Evolutionary conservation across 1,140 invertebrate species (phyloP).

Genomic region (Oscheius sp.): DNA sequence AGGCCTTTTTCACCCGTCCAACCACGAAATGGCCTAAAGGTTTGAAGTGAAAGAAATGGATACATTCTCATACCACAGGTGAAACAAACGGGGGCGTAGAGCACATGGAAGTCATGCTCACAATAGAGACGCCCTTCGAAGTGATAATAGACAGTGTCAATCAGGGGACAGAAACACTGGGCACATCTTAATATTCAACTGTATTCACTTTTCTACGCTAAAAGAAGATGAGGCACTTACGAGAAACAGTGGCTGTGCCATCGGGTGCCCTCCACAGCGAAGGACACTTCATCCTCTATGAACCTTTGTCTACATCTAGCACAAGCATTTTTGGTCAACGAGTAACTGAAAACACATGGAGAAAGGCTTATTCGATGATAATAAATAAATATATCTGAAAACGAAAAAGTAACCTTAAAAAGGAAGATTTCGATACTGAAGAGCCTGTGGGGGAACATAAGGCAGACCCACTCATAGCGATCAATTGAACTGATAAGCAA

Average conservation of each 20-base stretch:
- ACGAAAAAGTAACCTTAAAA: no score
- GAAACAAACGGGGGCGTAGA: constrained; percentile 27
- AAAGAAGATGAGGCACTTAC: neutral
- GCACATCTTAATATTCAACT: constrained; percentile 16
- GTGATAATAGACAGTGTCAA: constrained; percentile 6
- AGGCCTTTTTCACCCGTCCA: constrained; percentile 10
- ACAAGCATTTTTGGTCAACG: neutral
- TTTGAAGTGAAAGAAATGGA: neutral
- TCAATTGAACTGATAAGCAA: no score
- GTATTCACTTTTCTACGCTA: neutral
- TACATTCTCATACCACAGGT: constrained; percentile 20
- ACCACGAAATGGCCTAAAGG: constrained; percentile 18
- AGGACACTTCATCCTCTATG: constrained; percentile 6
- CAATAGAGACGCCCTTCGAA: constrained; percentile 27
- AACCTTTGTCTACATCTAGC: constrained; percentile 9
- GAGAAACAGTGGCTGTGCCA: constrained; percentile 31
- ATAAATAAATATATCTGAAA: no score
- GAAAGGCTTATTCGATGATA: no score
- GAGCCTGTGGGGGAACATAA: constrained; percentile 45
- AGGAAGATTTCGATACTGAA: constrained; percentile 28
- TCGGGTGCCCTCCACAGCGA: constrained; percentile 1
- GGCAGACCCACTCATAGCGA: no score
- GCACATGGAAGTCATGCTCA: constrained; percentile 25
- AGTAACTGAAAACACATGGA: no score
- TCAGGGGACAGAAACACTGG: constrained; percentile 21